Conservation (phyloP, 1,140 invertebrate species). For the Cydia fagiglandana region DNA sequence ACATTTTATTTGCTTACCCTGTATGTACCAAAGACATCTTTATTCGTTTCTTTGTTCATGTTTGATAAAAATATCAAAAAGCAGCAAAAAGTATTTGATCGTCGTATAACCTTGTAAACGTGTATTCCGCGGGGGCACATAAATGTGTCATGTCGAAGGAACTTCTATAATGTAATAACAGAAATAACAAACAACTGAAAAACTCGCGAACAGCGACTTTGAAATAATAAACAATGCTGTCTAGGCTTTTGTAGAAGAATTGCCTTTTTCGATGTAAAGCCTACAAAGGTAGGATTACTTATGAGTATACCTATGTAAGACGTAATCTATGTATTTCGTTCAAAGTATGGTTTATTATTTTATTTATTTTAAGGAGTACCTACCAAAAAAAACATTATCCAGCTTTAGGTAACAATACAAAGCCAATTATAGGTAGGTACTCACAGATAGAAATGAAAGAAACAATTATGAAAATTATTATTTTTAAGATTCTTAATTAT, state of each 20-base stretch:
- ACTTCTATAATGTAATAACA: conserved; percentile 27
- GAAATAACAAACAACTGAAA: conserved; percentile 20
- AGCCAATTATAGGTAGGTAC: too few species aligned
- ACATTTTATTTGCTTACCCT: not conserved
- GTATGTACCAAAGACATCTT: not conserved
- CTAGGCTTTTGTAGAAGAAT: conserved; percentile 6
- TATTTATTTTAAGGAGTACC: too few species aligned
- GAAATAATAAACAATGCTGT: conserved; percentile 23
- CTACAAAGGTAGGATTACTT: not conserved
- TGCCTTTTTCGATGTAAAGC: not conserved
- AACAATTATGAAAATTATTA: too few species aligned
- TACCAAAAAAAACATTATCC: too few species aligned
- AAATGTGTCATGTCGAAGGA: conserved; percentile 21
- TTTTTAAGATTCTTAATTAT: too few species aligned
- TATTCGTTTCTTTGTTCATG: not conserved
- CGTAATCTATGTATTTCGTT: too few species aligned
- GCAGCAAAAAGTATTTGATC: not conserved
- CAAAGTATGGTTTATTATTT: too few species aligned
- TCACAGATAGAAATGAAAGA: too few species aligned
- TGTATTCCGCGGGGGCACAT: conserved; percentile 13
- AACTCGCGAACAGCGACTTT: not conserved
- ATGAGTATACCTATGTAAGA: too few species aligned
- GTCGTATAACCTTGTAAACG: conserved; percentile 18
- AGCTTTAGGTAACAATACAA: too few species aligned
- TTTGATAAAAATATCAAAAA: conserved; percentile 1